Percentiles rank a stretch among this genome's conserved stretches.
These are phyloP conservation scores for Mongoloraphidia duomilia DNA, from an alignment of 2,888 invertebrate species.

Conservation along the genomic window DNA sequence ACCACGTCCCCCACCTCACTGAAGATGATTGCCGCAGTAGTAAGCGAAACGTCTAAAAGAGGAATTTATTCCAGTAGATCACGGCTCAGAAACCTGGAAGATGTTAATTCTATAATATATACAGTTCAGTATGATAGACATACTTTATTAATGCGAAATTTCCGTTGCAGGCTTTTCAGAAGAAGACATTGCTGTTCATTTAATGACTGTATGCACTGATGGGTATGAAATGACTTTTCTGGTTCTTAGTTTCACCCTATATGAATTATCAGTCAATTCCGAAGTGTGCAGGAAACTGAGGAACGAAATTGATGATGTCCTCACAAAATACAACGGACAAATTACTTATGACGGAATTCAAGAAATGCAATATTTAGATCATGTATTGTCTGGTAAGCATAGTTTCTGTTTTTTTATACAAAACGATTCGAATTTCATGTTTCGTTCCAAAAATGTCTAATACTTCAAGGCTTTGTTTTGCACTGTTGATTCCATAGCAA, in stretches of 20 bases:
- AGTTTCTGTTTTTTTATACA: no score
- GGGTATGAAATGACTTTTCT: conserved; percentile 39
- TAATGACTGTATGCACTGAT: conserved; percentile 36
- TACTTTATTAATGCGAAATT: not conserved
- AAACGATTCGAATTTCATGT: no score
- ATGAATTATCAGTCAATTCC: conserved; percentile 32
- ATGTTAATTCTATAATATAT: not conserved
- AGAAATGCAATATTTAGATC: conserved; percentile 34
- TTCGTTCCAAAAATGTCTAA: no score
- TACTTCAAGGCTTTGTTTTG: no score
- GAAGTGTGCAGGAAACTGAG: conserved; percentile 29
- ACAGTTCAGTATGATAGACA: no score
- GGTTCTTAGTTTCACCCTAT: conserved; percentile 31
- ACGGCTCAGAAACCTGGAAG: not conserved
- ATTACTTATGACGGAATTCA: conserved; percentile 32
- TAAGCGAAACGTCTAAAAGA: no score
- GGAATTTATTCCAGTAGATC: no score
- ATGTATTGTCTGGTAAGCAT: conserved; percentile 29
- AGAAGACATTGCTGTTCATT: conserved; percentile 35
- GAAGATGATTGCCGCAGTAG: no score
- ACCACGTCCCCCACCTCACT: no score
- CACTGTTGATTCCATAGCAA: no score
- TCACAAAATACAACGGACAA: conserved; percentile 25
- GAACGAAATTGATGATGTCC: conserved; percentile 26
- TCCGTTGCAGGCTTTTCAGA: conserved; percentile 22